Evolutionary conservation across 1,140 invertebrate genomes (phyloP), one percentile per base, ranked within the genome.

Genomic region (Orius laevigatus): DNA sequence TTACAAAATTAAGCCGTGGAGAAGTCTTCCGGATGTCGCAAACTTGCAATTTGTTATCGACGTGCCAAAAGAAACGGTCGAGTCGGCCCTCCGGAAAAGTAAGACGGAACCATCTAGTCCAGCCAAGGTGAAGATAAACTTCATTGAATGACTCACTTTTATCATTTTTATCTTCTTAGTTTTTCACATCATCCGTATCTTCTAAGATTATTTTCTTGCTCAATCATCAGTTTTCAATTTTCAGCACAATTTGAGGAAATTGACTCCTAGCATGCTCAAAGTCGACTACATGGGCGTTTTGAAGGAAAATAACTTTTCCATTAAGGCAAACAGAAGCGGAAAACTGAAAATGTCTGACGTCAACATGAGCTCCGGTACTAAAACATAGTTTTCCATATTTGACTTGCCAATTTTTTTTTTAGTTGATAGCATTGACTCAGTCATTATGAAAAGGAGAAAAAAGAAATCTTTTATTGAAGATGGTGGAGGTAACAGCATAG

Each of bases 381-480:
- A 25, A 25, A 25, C 8, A 4, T 25, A 4, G 3, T 25, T 25
- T 25, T 25, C 8, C 25, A 25, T 25, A n/a, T n/a, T n/a, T n/a
- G n/a, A n/a, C 25, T 25, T 25, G 8, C 3, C 8, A 25, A 25
- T 25, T 25, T 25, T 25, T 25, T 25, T 25, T 25, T 25, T 25
- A 25, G 25, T 25, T 25, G 25, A 25, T 25, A 25, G 25, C 25
- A 25, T 25, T 3, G 25, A 25, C 8, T 25, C 25, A 25, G 8
- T 25, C 3, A 25, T 3, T 25, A 3, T 4, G 8, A 8, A 25
- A 18, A 18, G 18, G 33, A 42, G 19, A 5, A 52, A 52, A 5
- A 70, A 67, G n/a, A 74, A 74, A 46, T 73, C 70, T 39, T 75
- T 79, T 42, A 75, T 79, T 56, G 75, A 79, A 57, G 74, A 75